Base-by-base conservation (phyloP, 2,888 invertebrate genomes). In the Agrotis puta region DNA sequence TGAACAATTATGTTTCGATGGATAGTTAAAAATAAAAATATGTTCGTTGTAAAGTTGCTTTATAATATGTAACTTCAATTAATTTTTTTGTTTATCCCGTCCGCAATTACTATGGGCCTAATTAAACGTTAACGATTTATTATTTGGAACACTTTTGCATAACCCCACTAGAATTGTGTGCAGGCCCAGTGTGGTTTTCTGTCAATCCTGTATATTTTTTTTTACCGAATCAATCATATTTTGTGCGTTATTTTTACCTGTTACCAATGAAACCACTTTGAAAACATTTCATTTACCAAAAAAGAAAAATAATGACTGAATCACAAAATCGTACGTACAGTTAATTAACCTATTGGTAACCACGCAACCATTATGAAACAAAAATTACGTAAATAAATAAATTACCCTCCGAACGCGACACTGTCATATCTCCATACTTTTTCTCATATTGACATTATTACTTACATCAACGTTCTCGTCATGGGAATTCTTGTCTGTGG, bases 401-500 rank as follows among this genome's bases (percentile, higher is more conserved):
- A 59, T 59, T 63, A 59, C 65, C 43, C 50, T 48, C 24, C 76
- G n/a, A 56, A 47, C 20, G 51, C 57, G 45, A 62, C 24, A 27
- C 20, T 64, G n/a, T 61, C 51, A 43, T 51, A 64, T 64, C 45
- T 63, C 27, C 22, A 24, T 27, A 64, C 64, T 53, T 50, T 80
- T 64, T 64, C 64, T 71, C 64, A 64, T 70, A 82, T 70, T 66
- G 51, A 51, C 54, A 66, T 65, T 81, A 68, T 24, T 20, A 24
- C 56, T 77, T 82, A 67, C 73, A 59, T 79, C 66, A 79, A 27
- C 50, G 13, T 2, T 33, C 27, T 65, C 74, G 74, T 70, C 77
- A 81, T 81, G 81, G 79, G 79, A 80, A 81, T 62, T 61, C 63
- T 68, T 24, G 67, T 56, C 39, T 53, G 66, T 67, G 70, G 75